Evolutionary conservation across 2,113 vertebrate species (phyloP).

Genomic region (Columba janthina): DNA sequence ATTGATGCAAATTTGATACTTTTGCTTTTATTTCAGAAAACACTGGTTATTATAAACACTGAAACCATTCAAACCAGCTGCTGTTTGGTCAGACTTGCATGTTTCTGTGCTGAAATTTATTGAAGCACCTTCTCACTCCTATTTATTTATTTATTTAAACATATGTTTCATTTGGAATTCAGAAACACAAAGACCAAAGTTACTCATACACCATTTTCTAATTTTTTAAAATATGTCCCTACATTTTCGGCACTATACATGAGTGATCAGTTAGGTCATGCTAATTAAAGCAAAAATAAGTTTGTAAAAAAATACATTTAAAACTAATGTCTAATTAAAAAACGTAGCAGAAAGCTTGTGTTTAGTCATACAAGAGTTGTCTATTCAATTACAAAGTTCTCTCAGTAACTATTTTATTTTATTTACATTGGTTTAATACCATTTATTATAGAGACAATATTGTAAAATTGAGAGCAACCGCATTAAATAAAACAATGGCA

Average conservation of each 20-base stretch:
- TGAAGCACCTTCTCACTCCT: neutral
- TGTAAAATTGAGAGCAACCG: neutral
- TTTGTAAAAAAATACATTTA: neutral
- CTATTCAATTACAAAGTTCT: neutral
- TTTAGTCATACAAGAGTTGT: neutral
- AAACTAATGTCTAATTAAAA: neutral
- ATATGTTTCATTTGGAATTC: neutral
- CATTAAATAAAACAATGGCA: neutral
- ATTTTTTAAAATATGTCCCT: neutral
- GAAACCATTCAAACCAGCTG: neutral
- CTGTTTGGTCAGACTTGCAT: neutral
- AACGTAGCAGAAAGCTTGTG: neutral
- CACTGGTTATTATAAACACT: neutral
- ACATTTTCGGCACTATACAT: neutral
- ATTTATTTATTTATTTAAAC: neutral
- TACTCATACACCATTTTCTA: neutral
- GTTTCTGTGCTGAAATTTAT: neutral
- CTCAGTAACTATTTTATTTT: neutral
- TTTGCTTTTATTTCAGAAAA: neutral
- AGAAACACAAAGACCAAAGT: neutral
- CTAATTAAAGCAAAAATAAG: neutral
- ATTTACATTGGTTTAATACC: neutral
- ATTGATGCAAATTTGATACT: neutral
- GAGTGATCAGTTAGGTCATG: neutral
- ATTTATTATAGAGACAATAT: neutral